These are phyloP conservation scores for Cacoxenus indagator DNA, from an alignment of 2,888 invertebrate species.

Conservation along the genomic window DNA sequence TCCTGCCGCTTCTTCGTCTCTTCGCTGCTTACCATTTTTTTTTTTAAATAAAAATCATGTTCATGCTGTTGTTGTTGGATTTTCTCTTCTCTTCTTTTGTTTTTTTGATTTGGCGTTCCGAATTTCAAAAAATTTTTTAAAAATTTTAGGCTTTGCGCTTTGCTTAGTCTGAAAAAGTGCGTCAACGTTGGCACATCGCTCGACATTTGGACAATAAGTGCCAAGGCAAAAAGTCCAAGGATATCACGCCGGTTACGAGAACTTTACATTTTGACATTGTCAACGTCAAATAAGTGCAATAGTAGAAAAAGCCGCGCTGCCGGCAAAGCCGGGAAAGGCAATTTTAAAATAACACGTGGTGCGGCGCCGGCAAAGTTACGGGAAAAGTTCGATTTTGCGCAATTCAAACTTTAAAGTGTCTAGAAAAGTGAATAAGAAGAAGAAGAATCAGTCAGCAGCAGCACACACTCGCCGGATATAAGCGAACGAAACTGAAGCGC, in stretches of 20 bases:
- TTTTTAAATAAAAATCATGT: conserved; percentile 22
- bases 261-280: not conserved
- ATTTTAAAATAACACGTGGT: conserved; percentile 38
- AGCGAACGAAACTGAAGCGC: conserved; percentile 34
- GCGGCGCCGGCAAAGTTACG: not conserved
- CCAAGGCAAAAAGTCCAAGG: too few relatives aligned
- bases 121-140: conserved; percentile 40
- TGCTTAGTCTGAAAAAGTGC: conserved; percentile 56
- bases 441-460: too few relatives aligned
- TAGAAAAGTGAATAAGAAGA: conserved; percentile 29
- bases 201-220: conserved; percentile 7
- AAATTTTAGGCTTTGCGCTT: conserved; percentile 35
- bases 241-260: conserved; percentile 29
- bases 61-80: not conserved
- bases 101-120: conserved; percentile 2
- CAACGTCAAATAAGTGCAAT: not conserved
- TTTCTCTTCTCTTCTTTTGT: not conserved
- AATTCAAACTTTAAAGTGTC: conserved; percentile 58
- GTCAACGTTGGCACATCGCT: conserved; percentile 48
- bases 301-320: conserved; percentile 11
- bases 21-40: conserved; percentile 11
- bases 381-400: conserved; percentile 53
- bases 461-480: too few relatives aligned
- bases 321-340: conserved; percentile 17
- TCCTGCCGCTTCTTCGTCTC: not conserved